Percentiles rank a stretch among this genome's conserved stretches.
These are phyloP conservation scores for Apamea monoglypha DNA, from an alignment of 2,888 invertebrate species.

Conservation along the genomic window DNA sequence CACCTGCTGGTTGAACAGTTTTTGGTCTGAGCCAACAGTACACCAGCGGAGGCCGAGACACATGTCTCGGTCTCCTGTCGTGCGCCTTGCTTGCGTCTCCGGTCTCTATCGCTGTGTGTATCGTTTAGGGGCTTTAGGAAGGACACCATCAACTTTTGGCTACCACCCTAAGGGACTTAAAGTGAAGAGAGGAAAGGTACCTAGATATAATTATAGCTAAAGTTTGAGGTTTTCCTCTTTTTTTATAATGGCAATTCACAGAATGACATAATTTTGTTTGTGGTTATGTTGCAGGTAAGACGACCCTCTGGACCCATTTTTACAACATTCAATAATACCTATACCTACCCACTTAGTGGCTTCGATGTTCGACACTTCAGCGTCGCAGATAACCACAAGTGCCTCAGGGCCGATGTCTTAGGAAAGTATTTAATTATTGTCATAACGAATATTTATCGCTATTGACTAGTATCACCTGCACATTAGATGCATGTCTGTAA, in stretches of 20 bases:
- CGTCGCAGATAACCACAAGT: not conserved
- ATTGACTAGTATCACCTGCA: not conserved
- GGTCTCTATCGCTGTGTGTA: not conserved
- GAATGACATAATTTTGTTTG: not conserved
- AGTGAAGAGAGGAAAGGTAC: not conserved
- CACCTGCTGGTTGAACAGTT: too few species aligned
- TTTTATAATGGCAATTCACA: too few species aligned
- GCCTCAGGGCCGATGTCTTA: not conserved
- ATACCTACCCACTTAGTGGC: not conserved
- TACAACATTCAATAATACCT: not conserved
- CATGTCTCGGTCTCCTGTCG: too few species aligned
- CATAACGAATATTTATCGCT: not conserved
- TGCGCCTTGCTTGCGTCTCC: too few species aligned
- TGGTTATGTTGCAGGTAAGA: not conserved
- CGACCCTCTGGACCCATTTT: not conserved
- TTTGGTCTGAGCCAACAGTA: too few species aligned
- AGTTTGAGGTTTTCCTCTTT: too few species aligned
- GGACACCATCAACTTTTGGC: not conserved
- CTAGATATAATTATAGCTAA: too few species aligned
- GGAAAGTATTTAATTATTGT: not conserved
- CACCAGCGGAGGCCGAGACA: too few species aligned
- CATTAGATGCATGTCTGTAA: not conserved
- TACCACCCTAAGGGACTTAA: not conserved
- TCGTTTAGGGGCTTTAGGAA: not conserved
- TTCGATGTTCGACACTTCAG: not conserved